Conservation (phyloP, 2,888 invertebrate genomes). For the Teleogryllus oceanicus region DNA sequence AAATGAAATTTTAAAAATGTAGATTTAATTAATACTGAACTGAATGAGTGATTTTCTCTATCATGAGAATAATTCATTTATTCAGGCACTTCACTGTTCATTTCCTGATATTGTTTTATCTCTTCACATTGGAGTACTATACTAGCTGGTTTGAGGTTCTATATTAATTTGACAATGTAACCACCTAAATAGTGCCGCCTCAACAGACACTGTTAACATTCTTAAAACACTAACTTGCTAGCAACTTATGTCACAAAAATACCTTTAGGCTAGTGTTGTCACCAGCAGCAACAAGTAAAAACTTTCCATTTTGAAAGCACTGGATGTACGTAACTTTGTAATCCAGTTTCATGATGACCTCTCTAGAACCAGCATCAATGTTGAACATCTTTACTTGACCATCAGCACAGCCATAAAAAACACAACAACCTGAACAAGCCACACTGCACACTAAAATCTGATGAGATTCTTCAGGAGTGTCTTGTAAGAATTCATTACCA, state of each 20-base stretch:
- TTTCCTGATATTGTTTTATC: too few species aligned
- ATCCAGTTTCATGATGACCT: conserved; percentile 39
- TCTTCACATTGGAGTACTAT: too few species aligned
- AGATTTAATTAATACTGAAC: too few species aligned
- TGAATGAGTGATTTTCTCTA: too few species aligned
- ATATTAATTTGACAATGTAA: too few species aligned
- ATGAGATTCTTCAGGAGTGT: conserved; percentile 39
- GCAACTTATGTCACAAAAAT: neutral
- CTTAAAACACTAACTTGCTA: too few species aligned
- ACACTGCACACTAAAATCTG: conserved; percentile 43
- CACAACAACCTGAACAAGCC: conserved; percentile 43
- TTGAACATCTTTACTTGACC: conserved; percentile 43
- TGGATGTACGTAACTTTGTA: conserved; percentile 34
- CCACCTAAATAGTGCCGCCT: too few species aligned
- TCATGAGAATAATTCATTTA: too few species aligned
- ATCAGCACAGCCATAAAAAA: conserved; percentile 44
- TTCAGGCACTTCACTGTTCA: too few species aligned
- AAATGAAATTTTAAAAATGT: too few species aligned
- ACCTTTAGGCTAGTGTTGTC: conserved; percentile 36
- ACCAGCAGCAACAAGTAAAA: conserved; percentile 37
- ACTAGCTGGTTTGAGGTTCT: too few species aligned
- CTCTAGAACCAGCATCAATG: conserved; percentile 40
- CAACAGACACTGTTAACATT: too few species aligned
- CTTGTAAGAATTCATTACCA: conserved; percentile 41
- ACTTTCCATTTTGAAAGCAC: conserved; percentile 29